Evolutionary conservation across 2,113 vertebrate species (phyloP), one percentile per base, ranked within the genome.

Genomic region (Protomyctophum bolini): DNA sequence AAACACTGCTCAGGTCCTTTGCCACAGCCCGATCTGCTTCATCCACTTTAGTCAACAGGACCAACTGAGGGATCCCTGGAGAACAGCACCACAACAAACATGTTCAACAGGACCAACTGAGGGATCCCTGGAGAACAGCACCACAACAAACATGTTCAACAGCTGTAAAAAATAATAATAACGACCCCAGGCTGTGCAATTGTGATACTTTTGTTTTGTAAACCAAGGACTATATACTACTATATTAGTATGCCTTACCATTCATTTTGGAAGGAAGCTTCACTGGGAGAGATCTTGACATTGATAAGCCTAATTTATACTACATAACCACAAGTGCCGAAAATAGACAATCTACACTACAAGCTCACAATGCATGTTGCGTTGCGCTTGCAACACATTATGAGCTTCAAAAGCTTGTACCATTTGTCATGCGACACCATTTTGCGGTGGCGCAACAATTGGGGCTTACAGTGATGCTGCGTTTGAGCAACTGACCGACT

Each of bases 11-110:
- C 28, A 86, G 41, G 52, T 86, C 77, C 4, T 69, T 51, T 1
- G 29, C 70, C 15, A 84, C 76, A 12, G 49, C 10, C 0, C 58
- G 65, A 41, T 84, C 86, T 1, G 77, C 84, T 61, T 88, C 76
- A 56, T 86, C 84, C 71, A 88, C 84, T 41, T 88, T 84, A 2
- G 86, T 86, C 69, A 88, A 33, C 8, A 88, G 60, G 56, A 84
- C 72, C 47, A 88, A 29, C 75, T 88, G 86, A 45, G 84, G 82
- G 11, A 86, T 49, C 49, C 64, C 86, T 88, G 74, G 33, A 12
- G 12, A 47, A 33, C 33, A 33, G 33, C 33, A 33, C 33, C 14
- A 64, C 41, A 12, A 63, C 21, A 72, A 8, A 64, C 28, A 29
- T 48, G 50, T 8, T 58, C 4, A 50, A n/a, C n/a, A n/a, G n/a